Conservation (phyloP, 2,888 invertebrate species). For the Saturnia japonica region DNA sequence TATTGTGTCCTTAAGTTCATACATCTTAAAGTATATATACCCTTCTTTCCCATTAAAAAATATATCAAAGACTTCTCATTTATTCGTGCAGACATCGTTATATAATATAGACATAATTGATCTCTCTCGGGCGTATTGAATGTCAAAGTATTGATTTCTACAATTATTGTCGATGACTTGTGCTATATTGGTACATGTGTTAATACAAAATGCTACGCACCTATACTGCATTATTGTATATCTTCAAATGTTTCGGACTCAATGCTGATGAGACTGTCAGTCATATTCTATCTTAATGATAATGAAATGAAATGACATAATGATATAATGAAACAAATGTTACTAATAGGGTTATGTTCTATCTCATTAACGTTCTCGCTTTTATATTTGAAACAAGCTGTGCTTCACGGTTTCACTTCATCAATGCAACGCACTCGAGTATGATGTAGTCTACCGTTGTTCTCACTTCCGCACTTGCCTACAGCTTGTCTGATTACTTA, state of each 20-base stretch:
- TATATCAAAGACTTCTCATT: conserved; percentile 36
- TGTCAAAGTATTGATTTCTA: conserved; percentile 41
- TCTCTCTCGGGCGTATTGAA: conserved; percentile 32
- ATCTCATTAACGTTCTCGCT: background rate
- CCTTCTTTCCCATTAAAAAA: conserved; percentile 28
- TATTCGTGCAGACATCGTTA: conserved; percentile 25
- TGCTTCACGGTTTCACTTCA: background rate
- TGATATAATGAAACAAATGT: background rate
- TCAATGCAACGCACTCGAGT: no score
- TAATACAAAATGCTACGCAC: background rate
- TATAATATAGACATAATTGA: conserved; percentile 21
- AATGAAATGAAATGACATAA: background rate
- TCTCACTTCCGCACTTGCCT: no score
- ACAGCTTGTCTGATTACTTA: no score
- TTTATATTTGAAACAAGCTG: background rate
- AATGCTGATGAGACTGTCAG: background rate
- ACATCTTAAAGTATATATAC: conserved; percentile 21
- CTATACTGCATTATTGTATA: background rate
- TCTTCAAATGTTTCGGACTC: background rate
- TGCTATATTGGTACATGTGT: conserved; percentile 35
- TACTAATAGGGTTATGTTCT: background rate
- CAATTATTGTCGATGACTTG: conserved; percentile 66
- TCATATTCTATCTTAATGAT: background rate
- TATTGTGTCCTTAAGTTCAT: conserved; percentile 19
- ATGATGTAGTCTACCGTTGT: no score